A percentile compares a stretch with the other conserved stretches of the same genome.
phyloP scores from a whole-genome alignment of 2,888 invertebrate species.

The Alcis repandata region DNA sequence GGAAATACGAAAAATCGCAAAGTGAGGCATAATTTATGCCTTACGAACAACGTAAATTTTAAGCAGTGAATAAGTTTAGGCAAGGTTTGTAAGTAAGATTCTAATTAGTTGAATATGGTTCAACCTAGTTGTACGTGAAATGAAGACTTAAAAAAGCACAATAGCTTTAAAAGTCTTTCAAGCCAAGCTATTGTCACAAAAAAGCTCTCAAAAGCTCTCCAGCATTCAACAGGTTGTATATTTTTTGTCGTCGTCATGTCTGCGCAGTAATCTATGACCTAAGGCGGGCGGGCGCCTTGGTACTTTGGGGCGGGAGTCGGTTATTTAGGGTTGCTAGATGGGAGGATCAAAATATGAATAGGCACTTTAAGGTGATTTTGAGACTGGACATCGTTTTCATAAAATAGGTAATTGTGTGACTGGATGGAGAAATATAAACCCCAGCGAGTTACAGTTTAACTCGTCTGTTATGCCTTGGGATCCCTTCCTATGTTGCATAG shows the following conservation, averaged over 20 bases:
- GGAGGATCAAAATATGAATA: background rate
- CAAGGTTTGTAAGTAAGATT: too few species aligned
- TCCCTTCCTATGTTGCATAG: too few species aligned
- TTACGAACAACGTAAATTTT: background rate
- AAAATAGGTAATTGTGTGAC: too few species aligned
- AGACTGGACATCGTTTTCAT: too few species aligned
- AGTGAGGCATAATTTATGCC: background rate
- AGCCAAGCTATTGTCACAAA: conserved; percentile 1
- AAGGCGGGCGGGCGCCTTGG: conserved; percentile 35
- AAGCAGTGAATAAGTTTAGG: background rate
- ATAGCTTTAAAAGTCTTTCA: background rate
- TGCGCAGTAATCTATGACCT: conserved; percentile 51
- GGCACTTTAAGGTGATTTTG: too few species aligned
- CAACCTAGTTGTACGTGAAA: too few species aligned
- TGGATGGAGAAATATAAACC: too few species aligned
- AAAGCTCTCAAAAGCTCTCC: conserved; percentile 6
- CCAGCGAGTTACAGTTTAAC: too few species aligned
- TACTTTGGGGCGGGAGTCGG: background rate
- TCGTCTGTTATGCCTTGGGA: too few species aligned
- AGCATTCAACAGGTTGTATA: conserved; percentile 43
- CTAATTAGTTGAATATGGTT: too few species aligned
- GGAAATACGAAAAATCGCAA: too few species aligned
- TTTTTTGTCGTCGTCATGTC: conserved; percentile 33
- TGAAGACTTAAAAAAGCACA: too few species aligned
- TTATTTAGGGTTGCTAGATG: background rate